These are phyloP conservation scores for Drosophila willistoni DNA, from an alignment of 1,140 invertebrate species.

Conservation along the genomic window DNA sequence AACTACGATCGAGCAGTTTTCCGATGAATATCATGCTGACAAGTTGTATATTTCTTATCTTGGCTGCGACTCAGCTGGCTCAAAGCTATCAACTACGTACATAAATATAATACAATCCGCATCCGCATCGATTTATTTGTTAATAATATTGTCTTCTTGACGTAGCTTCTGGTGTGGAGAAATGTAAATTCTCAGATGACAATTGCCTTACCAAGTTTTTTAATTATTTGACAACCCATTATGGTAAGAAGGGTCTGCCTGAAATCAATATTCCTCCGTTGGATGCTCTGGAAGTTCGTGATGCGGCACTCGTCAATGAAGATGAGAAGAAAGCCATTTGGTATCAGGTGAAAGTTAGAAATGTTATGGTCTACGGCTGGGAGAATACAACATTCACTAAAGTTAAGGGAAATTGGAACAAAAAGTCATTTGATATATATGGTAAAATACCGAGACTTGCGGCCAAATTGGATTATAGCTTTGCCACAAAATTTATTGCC, in stretches of 20 bases:
- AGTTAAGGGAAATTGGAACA: not conserved
- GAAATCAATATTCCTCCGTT: not conserved
- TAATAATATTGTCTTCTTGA: not conserved
- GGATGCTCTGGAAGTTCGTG: not conserved
- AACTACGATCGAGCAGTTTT: not conserved
- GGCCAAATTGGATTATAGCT: not conserved
- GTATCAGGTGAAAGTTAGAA: constrained; percentile 4
- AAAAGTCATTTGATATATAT: not conserved
- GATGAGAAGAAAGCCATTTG: not conserved
- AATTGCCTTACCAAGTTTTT: not conserved
- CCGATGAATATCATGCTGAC: not conserved
- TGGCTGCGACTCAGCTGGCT: constrained; percentile 1
- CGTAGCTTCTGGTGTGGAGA: not conserved
- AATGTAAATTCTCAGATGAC: not conserved
- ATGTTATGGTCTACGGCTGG: not conserved
- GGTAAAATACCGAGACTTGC: not conserved
- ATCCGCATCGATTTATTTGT: not conserved
- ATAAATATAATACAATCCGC: not conserved
- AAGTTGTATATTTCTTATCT: not conserved
- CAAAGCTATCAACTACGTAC: not conserved
- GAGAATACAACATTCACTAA: constrained; percentile 1
- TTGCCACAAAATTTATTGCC: not conserved
- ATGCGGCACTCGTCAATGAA: not conserved
- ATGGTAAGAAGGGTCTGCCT: not conserved
- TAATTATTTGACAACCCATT: constrained; percentile 1